These are phyloP conservation scores for Brachycybe producta DNA, from an alignment of 2,888 invertebrate genomes.

Conservation along the genomic window DNA sequence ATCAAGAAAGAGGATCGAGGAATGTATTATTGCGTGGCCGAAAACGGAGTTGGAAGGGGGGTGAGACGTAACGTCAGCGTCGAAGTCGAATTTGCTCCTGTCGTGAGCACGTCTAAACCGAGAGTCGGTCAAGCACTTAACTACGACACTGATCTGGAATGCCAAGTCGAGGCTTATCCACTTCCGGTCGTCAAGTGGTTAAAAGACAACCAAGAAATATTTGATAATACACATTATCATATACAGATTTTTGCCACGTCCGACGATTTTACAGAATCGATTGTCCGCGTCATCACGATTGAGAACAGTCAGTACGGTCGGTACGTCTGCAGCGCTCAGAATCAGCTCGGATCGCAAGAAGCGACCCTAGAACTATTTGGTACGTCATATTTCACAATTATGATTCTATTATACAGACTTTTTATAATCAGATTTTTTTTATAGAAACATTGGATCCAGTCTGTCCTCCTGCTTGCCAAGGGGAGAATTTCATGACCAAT, in stretches of 20 bases:
- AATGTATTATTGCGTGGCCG: conserved; percentile 77
- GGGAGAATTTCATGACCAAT: conserved; percentile 29
- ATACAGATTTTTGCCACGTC: conserved; percentile 83
- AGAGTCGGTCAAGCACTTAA: conserved; percentile 75
- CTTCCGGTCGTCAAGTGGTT: conserved; percentile 85
- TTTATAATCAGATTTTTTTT: not conserved
- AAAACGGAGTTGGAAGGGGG: conserved; percentile 26
- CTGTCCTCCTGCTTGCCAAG: conserved; percentile 82
- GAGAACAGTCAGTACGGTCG: conserved; percentile 76
- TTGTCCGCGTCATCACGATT: conserved; percentile 73
- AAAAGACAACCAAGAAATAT: conserved; percentile 61
- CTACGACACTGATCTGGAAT: conserved; percentile 87
- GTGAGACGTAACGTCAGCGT: conserved; percentile 64
- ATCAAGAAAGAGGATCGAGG: conserved; percentile 81
- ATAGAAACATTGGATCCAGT: conserved; percentile 78
- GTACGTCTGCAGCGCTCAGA: conserved; percentile 75
- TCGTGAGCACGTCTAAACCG: conserved; percentile 57
- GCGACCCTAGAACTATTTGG: conserved; percentile 69
- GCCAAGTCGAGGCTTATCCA: conserved; percentile 88
- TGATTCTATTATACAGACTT: not conserved
- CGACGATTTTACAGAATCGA: conserved; percentile 83
- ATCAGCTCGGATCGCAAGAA: conserved; percentile 71
- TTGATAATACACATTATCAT: conserved; percentile 79
- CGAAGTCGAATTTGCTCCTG: conserved; percentile 65
- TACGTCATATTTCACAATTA: conserved; percentile 37